Evolutionary conservation across 2,113 vertebrate genomes (phyloP).

Genomic region (Aspiorhynchus laticeps): DNA sequence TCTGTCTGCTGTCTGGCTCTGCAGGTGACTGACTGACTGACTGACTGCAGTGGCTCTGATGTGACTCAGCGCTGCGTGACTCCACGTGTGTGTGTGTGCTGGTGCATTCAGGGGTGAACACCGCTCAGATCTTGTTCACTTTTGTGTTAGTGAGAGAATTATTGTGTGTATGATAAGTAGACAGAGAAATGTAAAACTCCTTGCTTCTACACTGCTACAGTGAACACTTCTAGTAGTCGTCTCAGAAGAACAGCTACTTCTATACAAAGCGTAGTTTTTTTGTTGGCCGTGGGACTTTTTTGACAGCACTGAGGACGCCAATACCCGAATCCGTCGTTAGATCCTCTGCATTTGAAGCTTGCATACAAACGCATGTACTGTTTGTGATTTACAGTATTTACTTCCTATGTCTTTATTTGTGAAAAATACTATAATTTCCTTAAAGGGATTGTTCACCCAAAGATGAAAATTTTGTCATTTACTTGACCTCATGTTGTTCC

Average conservation of each 20-base stretch:
- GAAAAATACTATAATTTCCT: background rate
- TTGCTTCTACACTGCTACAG: background rate
- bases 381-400: background rate
- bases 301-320: background rate
- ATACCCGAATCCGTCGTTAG: background rate
- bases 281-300: background rate
- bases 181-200: background rate
- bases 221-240: background rate
- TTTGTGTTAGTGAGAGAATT: too few species aligned
- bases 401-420: background rate
- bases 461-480: background rate
- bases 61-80: background rate
- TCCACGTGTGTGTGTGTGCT: background rate
- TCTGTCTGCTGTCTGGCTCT: conserved; percentile 30
- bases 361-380: background rate
- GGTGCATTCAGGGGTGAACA: background rate
- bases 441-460: background rate
- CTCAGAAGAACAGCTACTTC: background rate
- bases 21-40: conserved; percentile 5
- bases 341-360: background rate
- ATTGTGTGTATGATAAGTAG: background rate
- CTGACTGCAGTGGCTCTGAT: background rate
- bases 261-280: background rate
- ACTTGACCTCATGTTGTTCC: background rate
- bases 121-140: background rate